Conservation (phyloP, 2,888 invertebrate species). For the Pachycephus smyrnensis region DNA sequence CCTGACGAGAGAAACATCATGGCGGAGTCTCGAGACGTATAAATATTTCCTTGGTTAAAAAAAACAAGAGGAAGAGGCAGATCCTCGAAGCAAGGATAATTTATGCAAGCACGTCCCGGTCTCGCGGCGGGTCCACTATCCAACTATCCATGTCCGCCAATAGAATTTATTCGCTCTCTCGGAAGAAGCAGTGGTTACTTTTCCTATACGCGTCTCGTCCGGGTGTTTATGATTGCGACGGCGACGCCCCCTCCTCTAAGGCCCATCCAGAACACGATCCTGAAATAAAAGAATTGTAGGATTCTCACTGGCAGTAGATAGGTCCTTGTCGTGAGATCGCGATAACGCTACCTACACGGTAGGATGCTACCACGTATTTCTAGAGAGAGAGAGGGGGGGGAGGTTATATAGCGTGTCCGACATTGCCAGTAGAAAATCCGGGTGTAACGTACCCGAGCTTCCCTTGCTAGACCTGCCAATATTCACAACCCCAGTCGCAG, state of each 20-base stretch:
- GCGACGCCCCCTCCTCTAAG: background rate
- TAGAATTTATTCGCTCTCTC: conserved; percentile 4
- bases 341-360: background rate
- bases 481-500: background rate
- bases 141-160: background rate
- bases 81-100: conserved; percentile 19
- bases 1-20: background rate
- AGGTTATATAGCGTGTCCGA: background rate
- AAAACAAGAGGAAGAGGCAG: conserved; percentile 6
- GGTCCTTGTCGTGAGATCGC: background rate
- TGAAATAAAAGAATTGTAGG: background rate
- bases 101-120: conserved; percentile 18
- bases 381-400: background rate
- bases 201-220: background rate
- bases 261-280: background rate
- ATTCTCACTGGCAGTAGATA: background rate
- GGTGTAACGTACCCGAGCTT: background rate
- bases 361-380: background rate
- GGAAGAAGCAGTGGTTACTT: background rate
- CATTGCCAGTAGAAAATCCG: background rate
- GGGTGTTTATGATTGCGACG: background rate
- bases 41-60: conserved; percentile 16
- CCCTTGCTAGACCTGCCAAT: background rate
- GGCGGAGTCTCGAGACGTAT: conserved; percentile 9
- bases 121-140: background rate